phyloP scores from a whole-genome alignment of 1,140 invertebrate genomes.

The Tenebrio molitor region DNA sequence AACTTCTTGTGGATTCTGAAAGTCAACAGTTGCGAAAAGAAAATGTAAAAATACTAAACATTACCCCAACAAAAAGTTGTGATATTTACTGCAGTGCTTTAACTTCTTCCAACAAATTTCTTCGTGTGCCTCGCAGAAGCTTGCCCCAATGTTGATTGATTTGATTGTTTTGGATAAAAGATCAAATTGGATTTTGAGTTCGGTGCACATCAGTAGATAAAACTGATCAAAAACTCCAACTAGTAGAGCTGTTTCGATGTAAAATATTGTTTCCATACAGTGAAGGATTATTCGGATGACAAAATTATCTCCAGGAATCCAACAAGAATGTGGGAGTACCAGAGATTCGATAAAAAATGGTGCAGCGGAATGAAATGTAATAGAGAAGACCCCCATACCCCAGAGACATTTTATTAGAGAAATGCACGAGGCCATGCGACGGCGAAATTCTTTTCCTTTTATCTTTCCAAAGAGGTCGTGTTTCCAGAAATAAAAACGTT shows the following conservation, averaged over 20 bases:
- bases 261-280: background rate
- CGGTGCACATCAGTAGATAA: too few species aligned
- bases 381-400: background rate
- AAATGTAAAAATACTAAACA: too few species aligned
- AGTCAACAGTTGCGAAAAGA: background rate
- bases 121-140: too few species aligned
- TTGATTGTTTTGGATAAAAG: too few species aligned
- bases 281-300: background rate
- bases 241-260: too few species aligned
- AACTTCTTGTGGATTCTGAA: too few species aligned
- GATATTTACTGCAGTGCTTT: too few species aligned
- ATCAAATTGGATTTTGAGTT: too few species aligned
- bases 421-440: background rate
- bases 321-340: background rate
- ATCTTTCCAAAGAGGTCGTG: background rate
- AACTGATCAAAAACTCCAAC: too few species aligned
- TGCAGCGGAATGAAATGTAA: background rate
- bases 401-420: background rate
- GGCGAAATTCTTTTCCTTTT: background rate
- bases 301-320: conserved; percentile 11
- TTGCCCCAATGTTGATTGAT: too few species aligned
- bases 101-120: too few species aligned
- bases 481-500: background rate
- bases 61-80: too few species aligned
- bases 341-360: background rate